phyloP scores from a whole-genome alignment of 2,113 vertebrate genomes.

The Scomber scombrus region DNA sequence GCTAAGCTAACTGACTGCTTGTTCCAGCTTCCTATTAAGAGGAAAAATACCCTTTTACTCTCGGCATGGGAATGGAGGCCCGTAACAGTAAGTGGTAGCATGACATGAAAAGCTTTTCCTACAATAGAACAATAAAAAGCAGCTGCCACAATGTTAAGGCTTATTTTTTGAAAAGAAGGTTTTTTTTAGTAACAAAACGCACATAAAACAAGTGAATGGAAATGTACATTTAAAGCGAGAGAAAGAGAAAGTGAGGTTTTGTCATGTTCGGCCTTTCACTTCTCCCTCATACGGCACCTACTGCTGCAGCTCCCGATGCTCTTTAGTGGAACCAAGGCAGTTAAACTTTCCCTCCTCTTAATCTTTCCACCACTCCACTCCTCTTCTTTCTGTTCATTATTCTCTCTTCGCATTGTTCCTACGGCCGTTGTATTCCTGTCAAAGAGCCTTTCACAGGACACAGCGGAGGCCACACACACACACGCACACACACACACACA shows the following conservation, averaged over 20 bases:
- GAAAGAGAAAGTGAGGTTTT: too few relatives aligned
- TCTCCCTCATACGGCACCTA: not conserved
- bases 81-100: too few relatives aligned
- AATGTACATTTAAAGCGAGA: too few relatives aligned
- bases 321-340: not conserved
- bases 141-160: not conserved
- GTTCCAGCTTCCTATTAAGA: too few relatives aligned
- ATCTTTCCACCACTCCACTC: not conserved
- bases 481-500: not conserved
- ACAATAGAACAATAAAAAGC: too few relatives aligned
- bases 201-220: not conserved
- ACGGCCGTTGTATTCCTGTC: constrained; percentile 57
- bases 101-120: too few relatives aligned
- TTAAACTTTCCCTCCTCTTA: constrained; percentile 37
- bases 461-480: not conserved
- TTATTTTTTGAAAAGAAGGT: too few relatives aligned
- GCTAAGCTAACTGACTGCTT: not conserved
- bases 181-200: not conserved
- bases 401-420: constrained; percentile 56
- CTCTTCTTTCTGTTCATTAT: constrained; percentile 54
- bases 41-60: not conserved
- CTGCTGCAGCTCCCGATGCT: not conserved
- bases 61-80: too few relatives aligned
- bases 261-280: too few relatives aligned
- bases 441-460: constrained; percentile 56